Evolutionary conservation across 2,888 invertebrate genomes (phyloP).

Genomic region (Trichogramma dendrolimi): DNA sequence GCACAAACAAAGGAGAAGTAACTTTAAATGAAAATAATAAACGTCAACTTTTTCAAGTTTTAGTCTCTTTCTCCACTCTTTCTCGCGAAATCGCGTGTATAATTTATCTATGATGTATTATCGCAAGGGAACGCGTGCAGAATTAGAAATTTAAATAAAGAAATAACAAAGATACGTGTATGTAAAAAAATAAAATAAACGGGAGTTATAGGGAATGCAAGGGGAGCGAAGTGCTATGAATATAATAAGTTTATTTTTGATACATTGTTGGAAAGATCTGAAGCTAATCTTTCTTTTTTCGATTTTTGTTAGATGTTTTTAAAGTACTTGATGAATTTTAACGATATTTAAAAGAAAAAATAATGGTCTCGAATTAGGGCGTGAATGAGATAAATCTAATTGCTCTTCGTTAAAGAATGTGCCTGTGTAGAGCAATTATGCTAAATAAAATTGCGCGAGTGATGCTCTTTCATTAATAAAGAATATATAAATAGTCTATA

Average conservation of each 20-base stretch:
- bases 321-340: conserved; percentile 50
- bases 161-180: background rate
- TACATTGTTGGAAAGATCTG: conserved; percentile 50
- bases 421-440: too few species aligned
- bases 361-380: background rate
- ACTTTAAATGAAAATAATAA: background rate
- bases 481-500: conserved; percentile 16
- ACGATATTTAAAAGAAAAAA: conserved; percentile 42
- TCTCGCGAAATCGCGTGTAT: conserved; percentile 24
- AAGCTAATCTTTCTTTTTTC: conserved; percentile 46
- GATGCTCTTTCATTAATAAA: conserved; percentile 2
- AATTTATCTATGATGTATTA: conserved; percentile 23
- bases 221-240: conserved; percentile 38
- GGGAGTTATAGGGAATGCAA: conserved; percentile 32
- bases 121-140: conserved; percentile 19
- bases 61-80: conserved; percentile 10
- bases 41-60: background rate
- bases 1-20: too few species aligned
- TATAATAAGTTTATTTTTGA: conserved; percentile 51
- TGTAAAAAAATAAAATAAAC: too few species aligned
- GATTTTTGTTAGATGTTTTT: conserved; percentile 49
- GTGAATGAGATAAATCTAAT: background rate
- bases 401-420: too few species aligned
- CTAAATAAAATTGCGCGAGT: too few species aligned
- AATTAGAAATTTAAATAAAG: conserved; percentile 20